These are phyloP conservation scores for Turritopsis dohrnii DNA, from an alignment of 30 jellyfish, hydroid and myxozoan species.

Conservation along the genomic window DNA sequence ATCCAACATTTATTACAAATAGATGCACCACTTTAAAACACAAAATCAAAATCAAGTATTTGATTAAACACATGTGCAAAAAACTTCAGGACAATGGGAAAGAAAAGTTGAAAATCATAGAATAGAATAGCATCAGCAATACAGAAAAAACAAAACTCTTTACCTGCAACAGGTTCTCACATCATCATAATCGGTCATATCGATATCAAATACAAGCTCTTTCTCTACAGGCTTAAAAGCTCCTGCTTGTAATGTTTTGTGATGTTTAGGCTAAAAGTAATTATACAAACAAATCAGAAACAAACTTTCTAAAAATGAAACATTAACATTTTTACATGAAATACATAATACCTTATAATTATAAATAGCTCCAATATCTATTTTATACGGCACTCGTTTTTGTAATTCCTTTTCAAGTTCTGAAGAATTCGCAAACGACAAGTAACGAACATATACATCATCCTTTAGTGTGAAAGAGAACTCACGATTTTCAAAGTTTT, in stretches of 20 bases:
- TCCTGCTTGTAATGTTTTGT: conserved; percentile 59
- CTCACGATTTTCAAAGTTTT: conserved; percentile 66
- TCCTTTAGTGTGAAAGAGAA: conserved; percentile 90
- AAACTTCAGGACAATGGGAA: background rate
- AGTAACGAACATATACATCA: conserved; percentile 88
- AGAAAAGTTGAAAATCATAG: background rate
- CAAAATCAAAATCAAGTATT: background rate
- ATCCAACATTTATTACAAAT: conserved; percentile 94
- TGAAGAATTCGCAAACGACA: conserved; percentile 60
- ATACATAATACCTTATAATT: conserved; percentile 50
- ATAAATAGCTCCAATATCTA: conserved; percentile 97
- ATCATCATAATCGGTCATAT: conserved; percentile 98
- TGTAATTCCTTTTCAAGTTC: conserved; percentile 89
- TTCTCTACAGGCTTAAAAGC: conserved; percentile 65
- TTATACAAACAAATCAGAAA: background rate
- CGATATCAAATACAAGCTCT: conserved; percentile 96
- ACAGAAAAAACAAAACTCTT: background rate
- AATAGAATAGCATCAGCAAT: no score
- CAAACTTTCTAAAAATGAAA: background rate
- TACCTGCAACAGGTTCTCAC: conserved; percentile 98
- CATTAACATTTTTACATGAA: background rate
- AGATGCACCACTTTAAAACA: conserved; percentile 75
- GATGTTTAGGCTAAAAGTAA: conserved; percentile 71
- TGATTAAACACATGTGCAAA: background rate
- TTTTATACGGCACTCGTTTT: conserved; percentile 80